These are phyloP conservation scores for Bombus breviceps DNA, from an alignment of 1,140 invertebrate genomes.

Conservation along the genomic window DNA sequence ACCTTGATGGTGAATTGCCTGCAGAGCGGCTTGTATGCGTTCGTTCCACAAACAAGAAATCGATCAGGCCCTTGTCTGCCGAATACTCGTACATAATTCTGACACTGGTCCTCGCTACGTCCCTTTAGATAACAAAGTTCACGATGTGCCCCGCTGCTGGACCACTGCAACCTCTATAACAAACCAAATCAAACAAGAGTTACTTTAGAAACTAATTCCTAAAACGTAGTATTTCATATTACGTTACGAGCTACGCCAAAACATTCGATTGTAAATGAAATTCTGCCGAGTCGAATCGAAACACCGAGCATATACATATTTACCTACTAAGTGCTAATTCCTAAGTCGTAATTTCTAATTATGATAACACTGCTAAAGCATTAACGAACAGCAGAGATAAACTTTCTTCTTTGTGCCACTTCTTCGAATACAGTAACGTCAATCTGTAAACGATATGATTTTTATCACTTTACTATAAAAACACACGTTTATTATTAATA, in stretches of 20 bases:
- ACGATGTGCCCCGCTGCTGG: slow-evolving; percentile 90
- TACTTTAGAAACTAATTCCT: slow-evolving; percentile 31
- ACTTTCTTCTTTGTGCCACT: neutral
- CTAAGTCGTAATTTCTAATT: too few species aligned
- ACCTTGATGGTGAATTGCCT: slow-evolving; percentile 88
- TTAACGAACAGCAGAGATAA: neutral
- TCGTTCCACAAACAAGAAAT: slow-evolving; percentile 96
- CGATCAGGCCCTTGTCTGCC: slow-evolving; percentile 87
- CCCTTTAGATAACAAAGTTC: slow-evolving; percentile 95
- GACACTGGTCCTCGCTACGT: slow-evolving; percentile 93
- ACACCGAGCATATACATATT: neutral
- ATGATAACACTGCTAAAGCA: neutral
- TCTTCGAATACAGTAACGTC: neutral
- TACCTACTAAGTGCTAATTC: too few species aligned
- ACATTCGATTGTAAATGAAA: slow-evolving; percentile 8
- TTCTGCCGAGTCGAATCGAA: neutral
- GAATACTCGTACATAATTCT: slow-evolving; percentile 97
- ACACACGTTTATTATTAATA: neutral
- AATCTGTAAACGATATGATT: neutral
- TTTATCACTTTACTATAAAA: neutral
- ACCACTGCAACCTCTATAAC: slow-evolving; percentile 92
- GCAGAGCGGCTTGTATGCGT: slow-evolving; percentile 97
- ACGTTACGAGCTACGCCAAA: neutral
- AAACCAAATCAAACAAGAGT: slow-evolving; percentile 58
- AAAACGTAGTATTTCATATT: neutral